Percentiles rank a stretch among this genome's conserved stretches.
These are phyloP conservation scores for Salarias fasciatus DNA, from an alignment of 2,797 vertebrate species.

Conservation along the genomic window DNA sequence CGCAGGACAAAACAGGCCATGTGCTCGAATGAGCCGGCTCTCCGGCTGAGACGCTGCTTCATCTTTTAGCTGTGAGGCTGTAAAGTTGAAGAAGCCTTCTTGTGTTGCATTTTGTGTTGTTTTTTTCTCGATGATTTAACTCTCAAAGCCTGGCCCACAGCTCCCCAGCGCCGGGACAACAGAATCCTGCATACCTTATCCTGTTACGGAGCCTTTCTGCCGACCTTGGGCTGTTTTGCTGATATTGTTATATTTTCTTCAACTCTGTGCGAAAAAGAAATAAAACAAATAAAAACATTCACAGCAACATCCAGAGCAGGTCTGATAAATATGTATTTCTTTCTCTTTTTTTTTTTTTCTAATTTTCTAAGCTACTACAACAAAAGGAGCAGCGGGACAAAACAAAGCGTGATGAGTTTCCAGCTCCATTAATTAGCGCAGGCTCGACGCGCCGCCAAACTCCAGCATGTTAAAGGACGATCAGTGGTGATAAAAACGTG, in stretches of 20 bases:
- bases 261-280: slow-evolving; percentile 22
- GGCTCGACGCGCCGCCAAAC: slow-evolving; percentile 41
- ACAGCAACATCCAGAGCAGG: slow-evolving; percentile 9
- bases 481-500: slow-evolving; percentile 16
- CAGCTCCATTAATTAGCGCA: slow-evolving; percentile 63
- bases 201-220: slow-evolving; percentile 45
- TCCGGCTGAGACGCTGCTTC: slow-evolving; percentile 13
- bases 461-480: slow-evolving; percentile 43
- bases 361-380: slow-evolving; percentile 14
- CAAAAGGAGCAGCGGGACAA: slow-evolving; percentile 42
- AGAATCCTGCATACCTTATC: slow-evolving; percentile 19
- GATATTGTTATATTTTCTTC: slow-evolving; percentile 50
- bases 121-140: slow-evolving; percentile 1
- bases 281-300: slow-evolving; percentile 12
- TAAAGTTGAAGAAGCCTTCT: slow-evolving; percentile 11
- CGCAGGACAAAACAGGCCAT: slow-evolving; percentile 13
- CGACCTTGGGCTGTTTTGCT: slow-evolving; percentile 64
- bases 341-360: background rate
- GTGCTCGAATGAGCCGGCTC: slow-evolving; percentile 25
- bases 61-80: slow-evolving; percentile 15
- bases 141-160: slow-evolving; percentile 4
- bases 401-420: slow-evolving; percentile 57
- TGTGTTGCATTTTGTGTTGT: slow-evolving; percentile 25
- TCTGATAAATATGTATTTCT: slow-evolving; percentile 46
- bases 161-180: slow-evolving; percentile 21